Percentiles rank a stretch among this genome's conserved stretches.
These are phyloP conservation scores for Conops quadrifasciatus DNA, from an alignment of 2,888 invertebrate genomes.

Conservation along the genomic window DNA sequence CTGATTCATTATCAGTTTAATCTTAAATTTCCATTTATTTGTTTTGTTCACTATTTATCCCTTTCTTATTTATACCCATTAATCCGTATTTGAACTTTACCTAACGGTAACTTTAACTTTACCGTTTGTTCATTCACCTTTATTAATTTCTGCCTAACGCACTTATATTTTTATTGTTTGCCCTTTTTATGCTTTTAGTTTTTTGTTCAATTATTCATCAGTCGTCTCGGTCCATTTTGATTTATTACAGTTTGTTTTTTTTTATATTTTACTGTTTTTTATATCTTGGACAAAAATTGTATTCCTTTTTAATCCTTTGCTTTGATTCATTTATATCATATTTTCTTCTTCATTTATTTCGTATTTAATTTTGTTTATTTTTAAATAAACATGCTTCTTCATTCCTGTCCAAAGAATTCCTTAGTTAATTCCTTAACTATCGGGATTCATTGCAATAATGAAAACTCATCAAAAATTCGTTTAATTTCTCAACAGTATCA, in stretches of 20 bases:
- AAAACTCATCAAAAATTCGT: conserved; percentile 18
- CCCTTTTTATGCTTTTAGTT: neutral
- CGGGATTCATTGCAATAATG: neutral
- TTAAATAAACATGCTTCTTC: neutral
- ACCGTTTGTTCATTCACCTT: neutral
- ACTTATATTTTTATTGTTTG: neutral
- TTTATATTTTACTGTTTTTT: no score
- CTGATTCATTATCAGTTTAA: neutral
- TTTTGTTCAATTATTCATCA: conserved; percentile 8
- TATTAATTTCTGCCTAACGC: neutral
- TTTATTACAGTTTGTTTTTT: neutral
- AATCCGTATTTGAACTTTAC: neutral
- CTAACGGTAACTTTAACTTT: no score
- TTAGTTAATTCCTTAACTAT: neutral
- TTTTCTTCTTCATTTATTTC: neutral
- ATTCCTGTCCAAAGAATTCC: neutral
- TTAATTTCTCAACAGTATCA: conserved; percentile 51
- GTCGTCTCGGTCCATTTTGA: neutral
- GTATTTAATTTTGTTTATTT: neutral
- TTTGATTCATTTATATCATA: neutral
- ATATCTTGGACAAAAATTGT: no score
- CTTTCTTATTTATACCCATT: neutral
- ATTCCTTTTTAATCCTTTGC: neutral
- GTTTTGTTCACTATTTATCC: neutral
- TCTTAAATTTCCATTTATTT: neutral